Evolutionary conservation across 2,113 vertebrate species (phyloP).

Genomic region (Ptychochromis oligacanthus): DNA sequence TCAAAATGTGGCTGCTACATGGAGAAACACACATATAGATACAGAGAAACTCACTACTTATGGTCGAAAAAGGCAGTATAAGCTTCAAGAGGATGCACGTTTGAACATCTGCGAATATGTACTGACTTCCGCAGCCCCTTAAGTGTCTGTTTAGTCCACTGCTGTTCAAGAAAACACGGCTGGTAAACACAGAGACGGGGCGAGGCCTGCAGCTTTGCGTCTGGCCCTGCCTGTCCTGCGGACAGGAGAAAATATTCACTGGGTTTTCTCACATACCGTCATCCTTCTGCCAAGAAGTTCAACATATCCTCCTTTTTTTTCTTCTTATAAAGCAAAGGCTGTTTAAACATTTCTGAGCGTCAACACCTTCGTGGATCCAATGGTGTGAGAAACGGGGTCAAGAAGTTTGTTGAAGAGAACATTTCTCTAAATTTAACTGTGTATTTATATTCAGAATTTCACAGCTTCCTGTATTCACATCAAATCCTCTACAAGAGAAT

Average conservation of each 20-base stretch:
- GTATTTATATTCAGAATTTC: not conserved
- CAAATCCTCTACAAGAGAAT: not conserved
- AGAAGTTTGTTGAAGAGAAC: constrained; percentile 14
- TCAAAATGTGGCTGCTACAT: not conserved
- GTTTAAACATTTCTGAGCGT: constrained; percentile 33
- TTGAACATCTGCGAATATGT: constrained; percentile 13
- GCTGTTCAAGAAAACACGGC: constrained; percentile 44
- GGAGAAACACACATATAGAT: not conserved
- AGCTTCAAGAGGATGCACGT: not conserved
- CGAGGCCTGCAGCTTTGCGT: not conserved
- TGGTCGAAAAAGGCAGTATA: not conserved
- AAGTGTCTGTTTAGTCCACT: constrained; percentile 2
- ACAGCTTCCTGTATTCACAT: not conserved
- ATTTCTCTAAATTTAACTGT: not conserved
- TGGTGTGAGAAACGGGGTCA: constrained; percentile 4
- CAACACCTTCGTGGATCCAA: not conserved
- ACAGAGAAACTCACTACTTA: not conserved
- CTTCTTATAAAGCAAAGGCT: constrained; percentile 16
- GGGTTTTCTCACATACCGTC: constrained; percentile 43
- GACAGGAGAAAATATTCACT: constrained; percentile 31
- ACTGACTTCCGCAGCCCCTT: not conserved
- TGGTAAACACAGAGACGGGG: constrained; percentile 41
- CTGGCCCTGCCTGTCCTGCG: not conserved
- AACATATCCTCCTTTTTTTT: not conserved
- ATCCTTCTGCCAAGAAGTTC: constrained; percentile 22